phyloP scores from a whole-genome alignment of 2,113 vertebrate species.

The Periophthalmus modestus region DNA sequence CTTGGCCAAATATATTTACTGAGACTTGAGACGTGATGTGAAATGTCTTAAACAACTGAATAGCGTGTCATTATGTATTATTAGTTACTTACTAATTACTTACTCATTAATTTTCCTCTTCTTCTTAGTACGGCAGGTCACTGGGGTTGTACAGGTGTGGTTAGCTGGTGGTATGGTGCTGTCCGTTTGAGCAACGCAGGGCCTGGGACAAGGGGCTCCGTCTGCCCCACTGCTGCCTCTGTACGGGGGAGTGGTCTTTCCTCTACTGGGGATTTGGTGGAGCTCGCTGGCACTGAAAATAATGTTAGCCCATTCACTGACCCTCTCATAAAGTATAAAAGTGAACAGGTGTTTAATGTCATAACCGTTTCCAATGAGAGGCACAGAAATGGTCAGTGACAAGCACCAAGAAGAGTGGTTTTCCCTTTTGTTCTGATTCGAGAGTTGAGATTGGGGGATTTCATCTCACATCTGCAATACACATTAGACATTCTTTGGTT shows the following conservation, averaged over 20 bases:
- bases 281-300: slow-evolving; percentile 55
- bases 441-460: slow-evolving; percentile 38
- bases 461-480: slow-evolving; percentile 23
- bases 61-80: background rate
- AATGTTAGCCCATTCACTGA: slow-evolving; percentile 64
- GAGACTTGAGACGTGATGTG: background rate
- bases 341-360: slow-evolving; percentile 78
- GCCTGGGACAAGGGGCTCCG: slow-evolving; percentile 40
- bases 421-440: slow-evolving; percentile 2
- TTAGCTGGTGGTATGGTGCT: slow-evolving; percentile 51
- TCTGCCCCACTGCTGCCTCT: slow-evolving; percentile 36
- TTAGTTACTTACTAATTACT: background rate
- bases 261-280: slow-evolving; percentile 68
- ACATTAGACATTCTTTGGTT: background rate
- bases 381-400: slow-evolving; percentile 60
- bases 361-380: slow-evolving; percentile 58
- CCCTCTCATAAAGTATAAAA: slow-evolving; percentile 72
- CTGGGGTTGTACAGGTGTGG: slow-evolving; percentile 46
- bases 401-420: slow-evolving; percentile 56
- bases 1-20: background rate
- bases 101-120: background rate
- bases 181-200: slow-evolving; percentile 52
- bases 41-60: slow-evolving; percentile 5
- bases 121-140: background rate
- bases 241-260: slow-evolving; percentile 68